Base-by-base conservation (phyloP, 2,797 vertebrate genomes). In the Cuniculus paca region DNA sequence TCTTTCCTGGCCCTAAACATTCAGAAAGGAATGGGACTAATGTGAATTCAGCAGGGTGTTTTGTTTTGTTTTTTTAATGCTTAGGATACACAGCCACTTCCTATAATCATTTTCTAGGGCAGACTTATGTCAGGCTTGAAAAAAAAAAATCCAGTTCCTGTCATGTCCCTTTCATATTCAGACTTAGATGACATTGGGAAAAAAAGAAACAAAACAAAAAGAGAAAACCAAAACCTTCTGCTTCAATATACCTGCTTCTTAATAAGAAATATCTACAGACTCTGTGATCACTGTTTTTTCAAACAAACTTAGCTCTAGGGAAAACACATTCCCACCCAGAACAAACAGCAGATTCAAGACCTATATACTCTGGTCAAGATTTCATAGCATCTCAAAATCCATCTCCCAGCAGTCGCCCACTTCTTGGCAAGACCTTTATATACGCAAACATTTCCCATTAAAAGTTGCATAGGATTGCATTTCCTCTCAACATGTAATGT, bases 371-470 rank as follows among this genome's bases (percentile, higher is more conserved):
- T 24, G 26, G 39, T 48, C 52, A 87, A 78, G 87, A 26, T 84
- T 83, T 85, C 60, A 52, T 0, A 70, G 61, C 60, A 90, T 50
- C n/a, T 94, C 72, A 77, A 86, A 84, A 42, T n/a, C 39, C 60
- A 52, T 80, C 34, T 74, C 52, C 26, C 45, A 31, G 3, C 24
- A 56, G 52, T 80, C 78, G 90, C 12, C 72, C 45, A 95, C 56
- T 74, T 95, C 48, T 78, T 52, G 70, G 65, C 6, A 88, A 92
- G 34, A 72, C 36, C 60, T 95, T 60, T 39, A 26, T 48, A n/a
- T 20, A 60, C 16, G 34, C 22, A 24, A 91, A n/a, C 45, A 87
- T 56, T 48, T 78, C 88, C 75, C n/a, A n/a, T n/a, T 88, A 34
- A 68, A 86, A 39, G 63, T 2, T 77, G 74, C 26, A 3, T 10